Percentiles rank a stretch among this genome's conserved stretches.
Conservation (phyloP, 53 echinoderm and acorn worm genomes). For the Paelopatides confundens region DNA sequence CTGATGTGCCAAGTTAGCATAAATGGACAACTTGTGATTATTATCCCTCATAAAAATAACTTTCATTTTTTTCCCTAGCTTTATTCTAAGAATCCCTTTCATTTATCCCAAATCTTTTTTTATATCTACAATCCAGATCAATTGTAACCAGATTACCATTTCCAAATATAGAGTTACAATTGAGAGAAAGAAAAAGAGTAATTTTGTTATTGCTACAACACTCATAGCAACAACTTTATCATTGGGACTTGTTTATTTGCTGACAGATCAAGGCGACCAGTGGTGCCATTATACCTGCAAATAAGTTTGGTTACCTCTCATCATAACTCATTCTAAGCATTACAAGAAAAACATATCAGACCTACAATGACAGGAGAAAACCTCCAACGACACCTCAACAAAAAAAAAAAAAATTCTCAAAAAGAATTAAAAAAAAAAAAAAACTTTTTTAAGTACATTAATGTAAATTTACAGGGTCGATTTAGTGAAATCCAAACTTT, state of each 20-base stretch:
- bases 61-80: too few species aligned
- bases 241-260: constrained; percentile 10
- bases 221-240: neutral
- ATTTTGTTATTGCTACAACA: neutral
- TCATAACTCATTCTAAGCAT: constrained; percentile 5
- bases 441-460: constrained; percentile 22
- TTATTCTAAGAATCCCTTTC: too few species aligned
- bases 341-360: neutral
- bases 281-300: constrained; percentile 1
- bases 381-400: neutral
- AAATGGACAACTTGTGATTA: too few species aligned
- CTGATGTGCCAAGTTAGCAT: too few species aligned
- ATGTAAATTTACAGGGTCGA: constrained; percentile 33
- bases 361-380: too few species aligned
- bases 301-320: neutral
- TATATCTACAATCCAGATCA: too few species aligned
- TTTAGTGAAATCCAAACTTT: constrained; percentile 27
- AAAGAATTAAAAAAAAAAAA: neutral
- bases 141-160: too few species aligned
- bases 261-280: constrained; percentile 33
- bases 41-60: too few species aligned
- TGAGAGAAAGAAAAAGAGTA: too few species aligned
- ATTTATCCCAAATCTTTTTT: too few species aligned
- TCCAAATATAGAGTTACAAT: too few species aligned
- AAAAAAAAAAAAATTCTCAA: neutral